Conservation (phyloP, 2,113 vertebrate genomes). For the Arvicanthis niloticus region DNA sequence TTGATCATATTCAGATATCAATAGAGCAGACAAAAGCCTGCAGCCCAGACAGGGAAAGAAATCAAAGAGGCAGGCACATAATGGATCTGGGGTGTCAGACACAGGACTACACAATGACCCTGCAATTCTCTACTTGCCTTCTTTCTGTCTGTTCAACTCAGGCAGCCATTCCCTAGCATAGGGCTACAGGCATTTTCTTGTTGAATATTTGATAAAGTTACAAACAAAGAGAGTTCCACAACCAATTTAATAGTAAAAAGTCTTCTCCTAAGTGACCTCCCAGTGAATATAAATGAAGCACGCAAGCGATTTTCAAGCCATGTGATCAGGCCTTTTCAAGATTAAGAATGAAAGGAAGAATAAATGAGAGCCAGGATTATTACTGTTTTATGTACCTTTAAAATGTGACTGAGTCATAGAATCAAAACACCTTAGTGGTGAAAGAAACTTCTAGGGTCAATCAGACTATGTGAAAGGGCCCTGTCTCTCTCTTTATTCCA, state of each 20-base stretch:
- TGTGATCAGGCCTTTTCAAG: neutral
- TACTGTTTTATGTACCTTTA: neutral
- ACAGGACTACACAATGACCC: neutral
- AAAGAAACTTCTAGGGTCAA: neutral
- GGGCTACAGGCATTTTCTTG: neutral
- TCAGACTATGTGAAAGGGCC: neutral
- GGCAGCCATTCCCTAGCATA: neutral
- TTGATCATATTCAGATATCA: slow-evolving; percentile 53
- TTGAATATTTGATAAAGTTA: neutral
- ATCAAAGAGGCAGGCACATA: neutral
- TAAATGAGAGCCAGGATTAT: neutral
- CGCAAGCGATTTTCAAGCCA: neutral
- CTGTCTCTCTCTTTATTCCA: neutral
- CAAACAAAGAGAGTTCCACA: neutral
- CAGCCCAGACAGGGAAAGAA: neutral
- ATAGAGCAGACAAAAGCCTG: neutral
- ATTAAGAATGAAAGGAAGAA: neutral
- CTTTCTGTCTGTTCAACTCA: neutral
- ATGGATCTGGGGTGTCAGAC: neutral
- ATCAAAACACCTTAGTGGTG: neutral
- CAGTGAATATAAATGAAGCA: neutral
- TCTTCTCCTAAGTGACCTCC: neutral
- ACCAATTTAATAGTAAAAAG: neutral
- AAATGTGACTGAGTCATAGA: slow-evolving; percentile 1
- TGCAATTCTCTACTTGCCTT: neutral